Percentiles rank a stretch among this genome's conserved stretches.
phyloP scores from a whole-genome alignment of 1,140 invertebrate genomes.

The Propsilocerus akamusi region DNA sequence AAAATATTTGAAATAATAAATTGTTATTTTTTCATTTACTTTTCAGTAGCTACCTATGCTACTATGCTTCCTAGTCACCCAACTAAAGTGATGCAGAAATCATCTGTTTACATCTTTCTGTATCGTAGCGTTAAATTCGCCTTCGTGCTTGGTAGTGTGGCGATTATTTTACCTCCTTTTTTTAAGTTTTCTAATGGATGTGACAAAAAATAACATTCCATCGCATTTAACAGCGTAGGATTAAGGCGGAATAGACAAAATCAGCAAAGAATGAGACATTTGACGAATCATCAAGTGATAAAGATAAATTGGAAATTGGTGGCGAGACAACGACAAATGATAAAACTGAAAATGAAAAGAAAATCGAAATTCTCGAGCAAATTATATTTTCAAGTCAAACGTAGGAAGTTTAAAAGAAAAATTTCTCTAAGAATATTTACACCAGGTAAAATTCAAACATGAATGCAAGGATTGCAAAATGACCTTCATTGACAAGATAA shows the following conservation, averaged over 20 bases:
- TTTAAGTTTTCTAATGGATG: too few relatives aligned
- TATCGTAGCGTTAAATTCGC: too few relatives aligned
- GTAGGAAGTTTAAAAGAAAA: not conserved
- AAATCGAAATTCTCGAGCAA: not conserved
- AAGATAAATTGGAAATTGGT: not conserved
- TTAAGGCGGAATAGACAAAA: slow-evolving; percentile 7
- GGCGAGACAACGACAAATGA: not conserved
- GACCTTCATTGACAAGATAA: not conserved
- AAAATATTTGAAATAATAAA: too few relatives aligned
- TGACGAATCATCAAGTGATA: not conserved
- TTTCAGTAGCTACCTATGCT: too few relatives aligned
- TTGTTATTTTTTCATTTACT: too few relatives aligned
- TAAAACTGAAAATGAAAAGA: too few relatives aligned
- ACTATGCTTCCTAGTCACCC: too few relatives aligned
- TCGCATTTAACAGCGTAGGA: slow-evolving; percentile 8
- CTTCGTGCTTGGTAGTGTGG: too few relatives aligned
- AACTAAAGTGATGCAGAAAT: too few relatives aligned
- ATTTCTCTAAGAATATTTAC: not conserved
- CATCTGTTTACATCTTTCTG: too few relatives aligned
- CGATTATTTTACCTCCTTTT: too few relatives aligned
- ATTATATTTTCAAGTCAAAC: not conserved
- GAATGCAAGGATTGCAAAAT: not conserved
- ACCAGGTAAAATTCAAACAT: not conserved
- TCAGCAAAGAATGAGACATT: not conserved
- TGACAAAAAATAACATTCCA: too few relatives aligned